Percentiles rank a stretch among this genome's conserved stretches.
phyloP scores from a whole-genome alignment of 2,113 vertebrate species.

The Rhadina sibilatrix region DNA sequence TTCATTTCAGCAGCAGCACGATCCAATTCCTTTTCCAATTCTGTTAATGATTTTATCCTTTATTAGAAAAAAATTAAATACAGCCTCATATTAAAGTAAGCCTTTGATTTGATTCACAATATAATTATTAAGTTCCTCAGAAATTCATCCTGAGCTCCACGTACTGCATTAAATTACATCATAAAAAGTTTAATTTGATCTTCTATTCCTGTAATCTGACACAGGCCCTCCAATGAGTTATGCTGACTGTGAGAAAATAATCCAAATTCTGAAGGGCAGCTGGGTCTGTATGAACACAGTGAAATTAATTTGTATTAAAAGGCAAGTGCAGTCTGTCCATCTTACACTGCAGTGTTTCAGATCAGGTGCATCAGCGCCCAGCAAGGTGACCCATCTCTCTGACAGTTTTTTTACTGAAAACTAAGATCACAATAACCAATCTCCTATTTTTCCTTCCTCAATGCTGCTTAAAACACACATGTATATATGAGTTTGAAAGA shows the following conservation, averaged over 20 bases:
- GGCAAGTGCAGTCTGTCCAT: neutral
- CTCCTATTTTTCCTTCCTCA: neutral
- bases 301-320: neutral
- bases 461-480: neutral
- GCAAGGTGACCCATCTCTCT: neutral
- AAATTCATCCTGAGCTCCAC: constrained; percentile 3
- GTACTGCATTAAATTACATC: neutral
- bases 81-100: neutral
- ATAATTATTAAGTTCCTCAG: neutral
- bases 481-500: neutral
- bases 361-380: neutral
- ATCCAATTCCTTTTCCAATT: constrained; percentile 81
- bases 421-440: neutral
- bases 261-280: neutral
- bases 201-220: neutral
- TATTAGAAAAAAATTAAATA: constrained; percentile 39
- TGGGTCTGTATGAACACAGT: neutral
- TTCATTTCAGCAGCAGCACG: constrained; percentile 76
- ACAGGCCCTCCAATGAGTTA: neutral
- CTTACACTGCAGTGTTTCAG: neutral
- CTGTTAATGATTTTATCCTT: constrained; percentile 83
- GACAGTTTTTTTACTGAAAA: neutral
- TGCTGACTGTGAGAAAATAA: neutral
- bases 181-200: constrained; percentile 5
- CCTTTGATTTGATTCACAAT: neutral